These are phyloP conservation scores for Astreopora myriophthalma DNA, from an alignment of 64 coral and sea anemone genomes.

Conservation along the genomic window DNA sequence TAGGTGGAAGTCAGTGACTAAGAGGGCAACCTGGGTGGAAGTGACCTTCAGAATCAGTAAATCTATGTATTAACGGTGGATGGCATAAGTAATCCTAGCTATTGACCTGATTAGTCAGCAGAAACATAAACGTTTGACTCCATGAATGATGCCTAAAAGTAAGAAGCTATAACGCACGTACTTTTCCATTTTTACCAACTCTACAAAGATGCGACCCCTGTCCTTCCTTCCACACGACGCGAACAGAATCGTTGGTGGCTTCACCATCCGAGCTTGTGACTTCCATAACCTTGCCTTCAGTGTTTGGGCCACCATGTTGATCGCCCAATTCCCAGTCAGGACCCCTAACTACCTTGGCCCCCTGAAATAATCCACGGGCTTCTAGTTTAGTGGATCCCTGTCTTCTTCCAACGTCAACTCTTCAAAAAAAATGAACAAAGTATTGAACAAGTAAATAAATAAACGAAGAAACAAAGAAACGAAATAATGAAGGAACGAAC, in stretches of 20 bases:
- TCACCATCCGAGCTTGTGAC: constrained; percentile 24
- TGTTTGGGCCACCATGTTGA: constrained; percentile 58
- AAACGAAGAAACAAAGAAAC: no score
- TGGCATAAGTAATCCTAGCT: no score
- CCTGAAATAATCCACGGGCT: constrained; percentile 58
- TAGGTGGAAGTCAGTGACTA: no score
- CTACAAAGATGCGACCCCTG: constrained; percentile 40
- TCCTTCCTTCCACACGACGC: constrained; percentile 47
- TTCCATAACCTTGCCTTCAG: constrained; percentile 43
- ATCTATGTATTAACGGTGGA: no score
- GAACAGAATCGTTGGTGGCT: constrained; percentile 4
- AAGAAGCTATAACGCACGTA: no score
- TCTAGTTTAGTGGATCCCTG: constrained; percentile 49
- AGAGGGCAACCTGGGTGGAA: no score
- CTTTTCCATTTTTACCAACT: constrained; percentile 73
- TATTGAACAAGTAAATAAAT: no score
- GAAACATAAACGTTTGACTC: no score
- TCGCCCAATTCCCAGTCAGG: constrained; percentile 60
- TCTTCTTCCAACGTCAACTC: constrained; percentile 56
- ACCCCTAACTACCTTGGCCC: constrained; percentile 63
- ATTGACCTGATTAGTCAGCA: no score
- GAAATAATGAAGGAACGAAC: no score
- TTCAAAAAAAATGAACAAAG: background rate
- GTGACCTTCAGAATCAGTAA: no score
- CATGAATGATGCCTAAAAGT: no score